phyloP scores from a whole-genome alignment of 2,888 invertebrate species.

The Caenorhabditis sp. region DNA sequence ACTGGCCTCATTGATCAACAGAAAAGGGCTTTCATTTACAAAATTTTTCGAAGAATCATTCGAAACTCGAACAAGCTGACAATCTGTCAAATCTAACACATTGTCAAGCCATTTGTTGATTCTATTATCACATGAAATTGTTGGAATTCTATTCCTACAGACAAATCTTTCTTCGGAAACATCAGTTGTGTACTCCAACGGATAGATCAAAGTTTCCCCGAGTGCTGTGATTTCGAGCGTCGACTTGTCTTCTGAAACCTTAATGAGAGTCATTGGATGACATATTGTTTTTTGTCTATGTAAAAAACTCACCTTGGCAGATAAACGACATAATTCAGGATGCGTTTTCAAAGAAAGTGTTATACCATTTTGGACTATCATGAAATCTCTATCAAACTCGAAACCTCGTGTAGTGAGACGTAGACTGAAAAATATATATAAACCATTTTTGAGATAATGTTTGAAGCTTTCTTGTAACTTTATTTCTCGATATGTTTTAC shows the following conservation, averaged over 20 bases:
- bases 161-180: constrained; percentile 81
- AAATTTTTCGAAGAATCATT: constrained; percentile 73
- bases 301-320: constrained; percentile 10
- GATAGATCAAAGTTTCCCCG: background rate
- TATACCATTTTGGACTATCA: constrained; percentile 83
- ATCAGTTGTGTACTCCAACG: constrained; percentile 15
- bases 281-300: background rate
- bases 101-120: constrained; percentile 82
- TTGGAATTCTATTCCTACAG: constrained; percentile 82
- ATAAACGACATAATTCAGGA: constrained; percentile 78
- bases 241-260: constrained; percentile 7
- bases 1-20: constrained; percentile 83
- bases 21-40: constrained; percentile 83
- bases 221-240: background rate
- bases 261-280: background rate
- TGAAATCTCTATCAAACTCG: constrained; percentile 89
- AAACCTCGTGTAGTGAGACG: constrained; percentile 81
- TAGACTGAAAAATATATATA: constrained; percentile 76
- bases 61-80: constrained; percentile 34
- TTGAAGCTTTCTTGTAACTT: background rate
- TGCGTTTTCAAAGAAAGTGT: constrained; percentile 88
- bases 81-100: constrained; percentile 43
- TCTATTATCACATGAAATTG: constrained; percentile 84
- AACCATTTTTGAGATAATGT: background rate
- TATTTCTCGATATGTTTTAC: no score